Evolutionary conservation across 2,113 vertebrate species (phyloP).

Genomic region (Atlantisia rogersi): DNA sequence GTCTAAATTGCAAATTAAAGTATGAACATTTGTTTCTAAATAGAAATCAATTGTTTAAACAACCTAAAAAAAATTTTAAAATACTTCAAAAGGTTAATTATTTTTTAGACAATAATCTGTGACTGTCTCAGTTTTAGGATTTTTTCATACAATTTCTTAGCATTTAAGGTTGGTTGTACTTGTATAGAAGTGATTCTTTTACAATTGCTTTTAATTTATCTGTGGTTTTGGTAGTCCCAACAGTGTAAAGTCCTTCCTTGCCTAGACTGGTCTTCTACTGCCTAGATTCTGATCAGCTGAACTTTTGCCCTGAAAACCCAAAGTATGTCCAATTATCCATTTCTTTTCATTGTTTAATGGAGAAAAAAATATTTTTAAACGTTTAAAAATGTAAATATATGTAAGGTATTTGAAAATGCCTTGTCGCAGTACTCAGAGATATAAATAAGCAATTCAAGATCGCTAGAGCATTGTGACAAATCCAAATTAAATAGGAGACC

Average conservation of each 20-base stretch:
- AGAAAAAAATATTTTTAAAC: not conserved
- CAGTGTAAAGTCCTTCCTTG: not conserved
- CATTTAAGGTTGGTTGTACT: not conserved
- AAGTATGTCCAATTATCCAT: not conserved
- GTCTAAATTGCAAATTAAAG: not conserved
- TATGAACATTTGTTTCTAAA: not conserved
- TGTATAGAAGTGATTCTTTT: not conserved
- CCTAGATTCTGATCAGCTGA: not conserved
- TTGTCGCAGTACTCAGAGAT: not conserved
- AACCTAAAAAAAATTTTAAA: not conserved
- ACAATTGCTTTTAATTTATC: not conserved
- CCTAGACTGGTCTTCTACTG: not conserved
- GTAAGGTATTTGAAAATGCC: not conserved
- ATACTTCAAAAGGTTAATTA: not conserved
- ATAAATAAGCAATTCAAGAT: not conserved
- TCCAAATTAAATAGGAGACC: not conserved
- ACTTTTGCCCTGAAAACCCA: not conserved
- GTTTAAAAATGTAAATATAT: not conserved
- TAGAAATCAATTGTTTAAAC: not conserved
- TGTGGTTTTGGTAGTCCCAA: not conserved
- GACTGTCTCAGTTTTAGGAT: not conserved
- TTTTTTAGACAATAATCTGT: not conserved
- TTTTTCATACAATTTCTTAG: not conserved
- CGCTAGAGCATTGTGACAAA: not conserved
- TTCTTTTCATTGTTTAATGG: not conserved